Evolutionary conservation across 1,140 invertebrate genomes (phyloP).

Genomic region (Pectinophora gossypiella): DNA sequence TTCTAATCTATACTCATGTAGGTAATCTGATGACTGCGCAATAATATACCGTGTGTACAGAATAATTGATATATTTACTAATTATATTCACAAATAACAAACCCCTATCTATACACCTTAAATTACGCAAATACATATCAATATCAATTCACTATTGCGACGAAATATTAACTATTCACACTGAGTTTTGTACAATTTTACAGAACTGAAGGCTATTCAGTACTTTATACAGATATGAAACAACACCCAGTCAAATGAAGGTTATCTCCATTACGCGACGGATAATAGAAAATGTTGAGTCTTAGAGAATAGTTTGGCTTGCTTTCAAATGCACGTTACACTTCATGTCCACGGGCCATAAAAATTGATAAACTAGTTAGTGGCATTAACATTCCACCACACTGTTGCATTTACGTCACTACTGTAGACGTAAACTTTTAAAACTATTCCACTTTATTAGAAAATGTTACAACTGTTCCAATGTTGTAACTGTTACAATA

Average conservation of each 20-base stretch:
- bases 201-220: too few species aligned
- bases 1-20: too few species aligned
- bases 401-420: too few species aligned
- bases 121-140: constrained; percentile 10
- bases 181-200: constrained; percentile 4
- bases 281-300: constrained; percentile 8
- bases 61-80: too few species aligned
- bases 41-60: too few species aligned
- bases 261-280: background rate
- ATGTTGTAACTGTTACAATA: too few species aligned
- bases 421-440: too few species aligned
- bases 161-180: background rate
- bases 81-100: constrained; percentile 8
- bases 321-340: background rate
- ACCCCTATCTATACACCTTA: constrained; percentile 13
- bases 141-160: background rate
- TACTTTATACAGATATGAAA: background rate
- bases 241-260: background rate
- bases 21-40: too few species aligned
- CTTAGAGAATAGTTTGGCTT: background rate
- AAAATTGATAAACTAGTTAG: background rate
- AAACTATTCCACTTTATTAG: too few species aligned
- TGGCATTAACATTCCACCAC: too few species aligned
- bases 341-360: background rate
- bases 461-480: too few species aligned